These are phyloP conservation scores for Okamejei kenojei DNA, from an alignment of 2,797 vertebrate species.

Conservation along the genomic window DNA sequence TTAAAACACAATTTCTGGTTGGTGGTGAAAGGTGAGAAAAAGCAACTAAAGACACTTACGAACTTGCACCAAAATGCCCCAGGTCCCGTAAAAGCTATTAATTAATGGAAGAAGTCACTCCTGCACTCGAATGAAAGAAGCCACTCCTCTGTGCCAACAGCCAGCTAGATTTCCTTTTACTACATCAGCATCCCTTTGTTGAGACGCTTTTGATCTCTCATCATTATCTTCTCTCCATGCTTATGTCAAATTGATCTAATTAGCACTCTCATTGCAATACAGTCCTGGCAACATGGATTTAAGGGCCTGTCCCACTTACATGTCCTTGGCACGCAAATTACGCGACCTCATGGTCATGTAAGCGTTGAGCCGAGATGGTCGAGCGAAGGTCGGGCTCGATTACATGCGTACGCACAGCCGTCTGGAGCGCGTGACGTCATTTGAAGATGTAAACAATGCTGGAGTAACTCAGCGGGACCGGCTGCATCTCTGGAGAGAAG, in stretches of 20 bases:
- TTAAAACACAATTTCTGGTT: not conserved
- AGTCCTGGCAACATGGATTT: not conserved
- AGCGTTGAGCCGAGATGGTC: too few species aligned
- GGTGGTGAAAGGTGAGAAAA: not conserved
- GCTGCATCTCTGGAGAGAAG: too few species aligned
- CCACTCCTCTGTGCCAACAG: not conserved
- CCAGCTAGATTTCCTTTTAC: not conserved
- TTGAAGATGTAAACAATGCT: too few species aligned
- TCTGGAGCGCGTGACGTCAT: too few species aligned
- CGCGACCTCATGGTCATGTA: too few species aligned
- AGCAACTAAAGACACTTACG: not conserved
- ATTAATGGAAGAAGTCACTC: not conserved
- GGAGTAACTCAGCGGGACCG: too few species aligned
- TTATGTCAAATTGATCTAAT: not conserved
- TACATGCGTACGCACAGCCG: too few species aligned
- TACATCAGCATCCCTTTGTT: not conserved
- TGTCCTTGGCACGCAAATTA: too few species aligned
- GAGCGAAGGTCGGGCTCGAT: too few species aligned
- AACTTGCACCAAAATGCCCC: not conserved
- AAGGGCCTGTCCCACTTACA: too few species aligned
- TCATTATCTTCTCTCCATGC: not conserved
- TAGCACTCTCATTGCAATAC: not conserved
- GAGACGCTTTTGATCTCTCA: not conserved
- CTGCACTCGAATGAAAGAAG: not conserved
- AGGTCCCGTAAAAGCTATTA: not conserved